Base-by-base conservation (phyloP, 2,797 vertebrate species). In the Fundulus diaphanus region DNA sequence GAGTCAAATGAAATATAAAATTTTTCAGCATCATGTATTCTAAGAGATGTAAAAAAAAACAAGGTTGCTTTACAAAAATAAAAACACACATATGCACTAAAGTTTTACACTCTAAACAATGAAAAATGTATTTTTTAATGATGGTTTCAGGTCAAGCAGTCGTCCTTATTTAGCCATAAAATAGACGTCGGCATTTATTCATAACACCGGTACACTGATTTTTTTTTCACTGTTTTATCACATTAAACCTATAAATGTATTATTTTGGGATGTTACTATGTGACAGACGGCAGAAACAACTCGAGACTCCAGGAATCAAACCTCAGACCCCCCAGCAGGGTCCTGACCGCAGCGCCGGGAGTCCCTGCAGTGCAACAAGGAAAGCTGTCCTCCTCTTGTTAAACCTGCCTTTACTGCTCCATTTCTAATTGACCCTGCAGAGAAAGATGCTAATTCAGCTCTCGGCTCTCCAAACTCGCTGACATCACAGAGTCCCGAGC, bases 401-500 rank as follows among this genome's bases (percentile, higher is more conserved):
- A n/a, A 7, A 52, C 51, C 35, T 27, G 24, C 44, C 44, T 44
- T 27, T 44, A 24, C 63, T 15, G 9, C 63, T 65, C 63, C 37
- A 20, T 44, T 66, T 78, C 77, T 72, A 52, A 85, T 79, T 92
- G 91, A 91, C 91, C 92, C 89, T 81, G 74, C 76, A 82, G 87
- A 92, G 85, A 74, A 79, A 74, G 87, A 82, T 89, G 90, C 89
- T 89, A 83, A 85, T 90, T 92, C 88, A 91, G 92, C 89, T 85
- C 87, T 92, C 83, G 89, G 90, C 89, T 85, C 74, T 80, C 80
- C 76, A 89, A 93, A 94, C 73, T 68, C 72, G 92, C 93, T 93
- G 93, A 94, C 91, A 88, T 91, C 89, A 90, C 91, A 78, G 77
- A 86, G 87, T 94, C 87, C 89, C 73, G 57, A 69, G 85, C 90